Conservation (phyloP, 2,113 vertebrate species). For the Percina caprodes region DNA sequence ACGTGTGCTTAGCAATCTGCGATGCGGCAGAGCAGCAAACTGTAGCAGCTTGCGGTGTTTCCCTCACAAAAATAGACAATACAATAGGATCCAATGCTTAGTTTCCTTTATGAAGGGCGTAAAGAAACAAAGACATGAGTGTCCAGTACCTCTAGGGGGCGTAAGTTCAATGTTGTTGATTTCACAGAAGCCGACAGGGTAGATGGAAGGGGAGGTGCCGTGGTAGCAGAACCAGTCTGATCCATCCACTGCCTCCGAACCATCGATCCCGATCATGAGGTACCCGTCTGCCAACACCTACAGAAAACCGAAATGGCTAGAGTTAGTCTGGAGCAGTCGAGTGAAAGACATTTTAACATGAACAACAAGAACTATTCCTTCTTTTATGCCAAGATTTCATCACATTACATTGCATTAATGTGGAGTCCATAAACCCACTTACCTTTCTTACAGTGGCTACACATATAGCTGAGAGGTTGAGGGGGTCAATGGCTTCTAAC, state of each 20-base stretch:
- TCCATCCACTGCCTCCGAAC: slow-evolving; percentile 97
- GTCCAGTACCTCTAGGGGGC: slow-evolving; percentile 96
- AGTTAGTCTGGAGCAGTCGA: background rate
- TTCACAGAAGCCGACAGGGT: slow-evolving; percentile 99
- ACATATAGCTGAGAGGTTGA: slow-evolving; percentile 99
- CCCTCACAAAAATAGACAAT: too few species aligned
- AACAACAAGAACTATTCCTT: background rate
- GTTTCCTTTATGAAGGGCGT: background rate
- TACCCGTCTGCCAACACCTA: slow-evolving; percentile 98
- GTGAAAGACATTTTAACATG: background rate
- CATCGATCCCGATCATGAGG: slow-evolving; percentile 99
- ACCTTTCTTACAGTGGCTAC: slow-evolving; percentile 99
- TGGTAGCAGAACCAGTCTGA: slow-evolving; percentile 99
- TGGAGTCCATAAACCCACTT: slow-evolving; percentile 43
- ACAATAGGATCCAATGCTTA: background rate
- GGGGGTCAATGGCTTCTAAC: slow-evolving; percentile 97
- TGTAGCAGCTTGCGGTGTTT: too few species aligned
- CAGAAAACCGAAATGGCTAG: slow-evolving; percentile 49
- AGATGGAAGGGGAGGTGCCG: slow-evolving; percentile 96
- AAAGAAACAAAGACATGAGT: background rate
- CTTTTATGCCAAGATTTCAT: background rate
- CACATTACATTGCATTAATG: background rate
- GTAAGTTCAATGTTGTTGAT: slow-evolving; percentile 99
- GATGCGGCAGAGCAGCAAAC: too few species aligned
- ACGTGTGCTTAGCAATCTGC: too few species aligned